Base-by-base conservation (phyloP, 53 echinoderm and acorn worm genomes). In the Actinopyga echinites region DNA sequence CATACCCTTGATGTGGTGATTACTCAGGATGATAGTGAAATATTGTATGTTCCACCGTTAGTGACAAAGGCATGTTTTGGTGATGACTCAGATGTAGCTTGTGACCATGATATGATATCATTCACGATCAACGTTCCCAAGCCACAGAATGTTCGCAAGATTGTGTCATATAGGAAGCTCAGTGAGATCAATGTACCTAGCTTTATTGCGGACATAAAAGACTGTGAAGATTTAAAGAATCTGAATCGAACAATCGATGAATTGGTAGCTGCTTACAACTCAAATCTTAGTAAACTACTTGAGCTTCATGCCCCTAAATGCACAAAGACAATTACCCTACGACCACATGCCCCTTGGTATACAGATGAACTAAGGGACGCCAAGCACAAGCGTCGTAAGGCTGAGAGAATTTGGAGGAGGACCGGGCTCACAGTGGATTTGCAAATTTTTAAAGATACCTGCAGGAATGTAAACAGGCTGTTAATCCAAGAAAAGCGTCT, bases 291-390 rank as follows among this genome's bases (percentile, higher is more conserved):
- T 22, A 37, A 57, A 32, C 19, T 59, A 33, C n/a, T 58, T 26
- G 60, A 60, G 21, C 8, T 20, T 22, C 80, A 79, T 60, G 80
- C 40, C 8, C 80, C 61, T 6, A 57, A 59, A 59, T 60, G 60
- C 80, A 79, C 60, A 17, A 79, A 60, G 61, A 35, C 60, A 20
- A 83, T 83, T 19, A 83, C 56, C 13, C 83, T 83, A 22, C 23
- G 83, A 68, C 69, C 83, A 15, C 19, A 83, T 37, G 68, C 65
- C 69, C 69, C 69, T 23, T 83, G 83, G 83, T 68, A 68, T 56
- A 83, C 83, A 68, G 83, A 83, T 69, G 69, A 83, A 55, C 56
- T 66, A 32, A 66, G 69, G 68, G 83, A 84, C 24, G 84, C 56
- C 23, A 84, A 55, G 57, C 34, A 42, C 15, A 56, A 56, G 34